Percentiles rank a stretch among this genome's conserved stretches.
Conservation (phyloP, 2,888 invertebrate genomes). For the Drosophila helvetica region DNA sequence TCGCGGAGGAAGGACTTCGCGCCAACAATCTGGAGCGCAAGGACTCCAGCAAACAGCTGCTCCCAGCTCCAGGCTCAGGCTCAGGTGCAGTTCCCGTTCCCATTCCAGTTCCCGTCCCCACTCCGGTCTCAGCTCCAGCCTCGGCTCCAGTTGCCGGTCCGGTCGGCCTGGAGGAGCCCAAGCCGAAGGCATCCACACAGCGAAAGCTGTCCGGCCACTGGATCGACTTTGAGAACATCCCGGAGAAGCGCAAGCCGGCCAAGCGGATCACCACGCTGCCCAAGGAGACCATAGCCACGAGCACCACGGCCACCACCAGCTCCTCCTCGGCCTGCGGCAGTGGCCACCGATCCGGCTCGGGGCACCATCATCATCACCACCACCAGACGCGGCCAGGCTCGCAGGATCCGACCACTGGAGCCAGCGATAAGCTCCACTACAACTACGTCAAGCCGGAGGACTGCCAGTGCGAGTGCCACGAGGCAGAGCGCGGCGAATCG, state of each 20-base stretch:
- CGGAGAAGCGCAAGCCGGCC: slow-evolving; percentile 91
- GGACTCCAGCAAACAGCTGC: slow-evolving; percentile 79
- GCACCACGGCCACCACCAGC: slow-evolving; percentile 46
- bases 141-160: neutral
- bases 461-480: slow-evolving; percentile 94
- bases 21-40: slow-evolving; percentile 81
- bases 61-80: slow-evolving; percentile 36
- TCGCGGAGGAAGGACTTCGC: slow-evolving; percentile 87
- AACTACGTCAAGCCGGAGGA: slow-evolving; percentile 94
- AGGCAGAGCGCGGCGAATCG: slow-evolving; percentile 83
- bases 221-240: slow-evolving; percentile 95
- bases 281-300: slow-evolving; percentile 79
- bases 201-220: slow-evolving; percentile 86
- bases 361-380: slow-evolving; percentile 48
- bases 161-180: slow-evolving; percentile 55
- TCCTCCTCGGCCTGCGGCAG: slow-evolving; percentile 42
- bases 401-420: slow-evolving; percentile 35
- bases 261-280: slow-evolving; percentile 93
- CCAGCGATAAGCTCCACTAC: slow-evolving; percentile 85
- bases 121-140: slow-evolving; percentile 9
- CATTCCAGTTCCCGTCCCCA: neutral
- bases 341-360: slow-evolving; percentile 28
- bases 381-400: slow-evolving; percentile 46
- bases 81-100: neutral
- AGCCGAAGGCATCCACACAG: slow-evolving; percentile 70